These are phyloP conservation scores for Hypsibius dujardini DNA, from an alignment of 1,140 invertebrate genomes.

Conservation along the genomic window DNA sequence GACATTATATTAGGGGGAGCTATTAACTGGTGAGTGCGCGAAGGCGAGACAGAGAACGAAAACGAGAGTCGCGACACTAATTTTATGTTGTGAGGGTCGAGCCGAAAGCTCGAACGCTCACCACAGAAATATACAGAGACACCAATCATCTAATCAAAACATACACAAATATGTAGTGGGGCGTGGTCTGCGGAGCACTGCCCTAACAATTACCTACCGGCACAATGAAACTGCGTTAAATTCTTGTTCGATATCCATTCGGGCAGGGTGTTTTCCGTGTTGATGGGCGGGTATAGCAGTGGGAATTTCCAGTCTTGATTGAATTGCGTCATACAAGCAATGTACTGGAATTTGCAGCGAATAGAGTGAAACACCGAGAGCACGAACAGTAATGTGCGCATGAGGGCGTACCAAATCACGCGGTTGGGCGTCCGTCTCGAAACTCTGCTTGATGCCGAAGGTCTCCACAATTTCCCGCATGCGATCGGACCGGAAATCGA, in stretches of 20 bases:
- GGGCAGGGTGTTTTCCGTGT: conserved; percentile 35
- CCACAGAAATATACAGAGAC: no score
- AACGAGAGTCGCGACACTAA: no score
- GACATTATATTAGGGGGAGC: no score
- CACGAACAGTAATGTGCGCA: neutral
- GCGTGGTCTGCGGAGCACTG: no score
- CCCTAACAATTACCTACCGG: conserved; percentile 24
- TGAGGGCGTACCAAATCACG: conserved; percentile 24
- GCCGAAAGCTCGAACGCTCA: no score
- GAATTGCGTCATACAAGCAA: conserved; percentile 36
- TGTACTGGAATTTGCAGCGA: conserved; percentile 20
- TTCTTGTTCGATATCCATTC: conserved; percentile 32
- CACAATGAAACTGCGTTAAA: conserved; percentile 35
- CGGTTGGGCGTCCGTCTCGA: conserved; percentile 31
- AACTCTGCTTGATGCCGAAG: conserved; percentile 32
- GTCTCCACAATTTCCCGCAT: conserved; percentile 35
- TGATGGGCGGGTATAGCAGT: conserved; percentile 33
- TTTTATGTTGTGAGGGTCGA: no score
- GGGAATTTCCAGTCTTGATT: conserved; percentile 36
- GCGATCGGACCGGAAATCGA: conserved; percentile 36
- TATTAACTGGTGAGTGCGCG: no score
- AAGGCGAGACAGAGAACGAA: no score
- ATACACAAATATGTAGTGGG: no score
- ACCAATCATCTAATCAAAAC: no score
- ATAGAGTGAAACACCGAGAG: neutral